Base-by-base conservation (phyloP, 2,113 vertebrate genomes). In the Austrofundulus limnaeus region DNA sequence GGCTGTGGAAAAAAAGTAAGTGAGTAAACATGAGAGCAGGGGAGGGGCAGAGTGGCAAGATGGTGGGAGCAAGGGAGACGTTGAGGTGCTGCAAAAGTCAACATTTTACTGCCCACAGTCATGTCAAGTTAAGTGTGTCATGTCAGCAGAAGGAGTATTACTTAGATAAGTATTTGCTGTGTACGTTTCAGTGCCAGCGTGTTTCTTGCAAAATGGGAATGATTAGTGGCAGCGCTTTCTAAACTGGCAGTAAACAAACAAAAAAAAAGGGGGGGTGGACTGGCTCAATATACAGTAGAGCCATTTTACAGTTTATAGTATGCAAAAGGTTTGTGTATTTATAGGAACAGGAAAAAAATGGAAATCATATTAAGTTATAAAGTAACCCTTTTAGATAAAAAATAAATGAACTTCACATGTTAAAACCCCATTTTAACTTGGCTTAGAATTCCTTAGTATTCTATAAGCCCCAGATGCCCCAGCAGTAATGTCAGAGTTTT, bases 1-100 rank as follows among this genome's bases (percentile, higher is more conserved):
- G 67, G 76, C 68, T 61, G 82, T 38, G 39, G 39, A 78, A 64
- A 71, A 84, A 85, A 72, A 88, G 62, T 77, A 84, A 60, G 68
- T 61, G 85, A 88, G 87, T 78, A 69, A 72, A 67, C 61, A 57
- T 1, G 34, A 66, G 31, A 24, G 49, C 34, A 41, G 10, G 20
- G 8, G 14, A 6, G 62, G 53, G 47, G 5, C 38, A 15, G 5
- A 39, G 38, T 5, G 11, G 25, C 5, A 34, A 28, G 42, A 12
- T 31, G n/a, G 47, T 17, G 20, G 9, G 45, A 42, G 53, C 14
- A 13, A 47, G 55, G 23, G 17, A 24, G 34, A 39, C 10, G 37
- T 38, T 11, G 24, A 45, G 50, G 52, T 63, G 19, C 20, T 12
- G 43, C 38, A 69, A 42, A 70, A 71, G 67, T 54, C 31, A 74